A percentile compares a stretch with the other conserved stretches of the same genome.
Conservation (phyloP, 1,140 invertebrate genomes). For the Euwallacea similis region DNA sequence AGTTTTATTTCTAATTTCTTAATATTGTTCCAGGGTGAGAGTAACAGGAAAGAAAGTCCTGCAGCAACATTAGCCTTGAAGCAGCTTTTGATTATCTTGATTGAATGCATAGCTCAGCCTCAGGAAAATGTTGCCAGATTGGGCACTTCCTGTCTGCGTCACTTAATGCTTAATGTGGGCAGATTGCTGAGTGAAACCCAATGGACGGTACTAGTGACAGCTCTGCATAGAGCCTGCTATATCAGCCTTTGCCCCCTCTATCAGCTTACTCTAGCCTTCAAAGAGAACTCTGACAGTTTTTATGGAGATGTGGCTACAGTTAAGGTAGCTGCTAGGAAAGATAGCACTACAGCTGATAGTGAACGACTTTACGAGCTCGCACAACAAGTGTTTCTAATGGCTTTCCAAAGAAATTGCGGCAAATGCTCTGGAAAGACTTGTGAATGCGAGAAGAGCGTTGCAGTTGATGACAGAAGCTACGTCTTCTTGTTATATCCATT, state of each 20-base stretch:
- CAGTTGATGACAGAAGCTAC: conserved; percentile 79
- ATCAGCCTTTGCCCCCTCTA: conserved; percentile 81
- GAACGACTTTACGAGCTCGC: conserved; percentile 81
- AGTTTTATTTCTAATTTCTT: not conserved
- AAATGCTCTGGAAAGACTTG: conserved; percentile 47
- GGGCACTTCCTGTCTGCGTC: conserved; percentile 90
- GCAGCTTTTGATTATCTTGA: conserved; percentile 82
- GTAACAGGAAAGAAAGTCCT: conserved; percentile 56
- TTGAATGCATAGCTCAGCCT: conserved; percentile 88
- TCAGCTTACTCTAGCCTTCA: conserved; percentile 84
- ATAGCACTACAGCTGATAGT: conserved; percentile 79
- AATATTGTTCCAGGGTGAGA: conserved; percentile 17
- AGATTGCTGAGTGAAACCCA: conserved; percentile 75
- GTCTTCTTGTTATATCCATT: conserved; percentile 87
- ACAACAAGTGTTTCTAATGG: conserved; percentile 73
- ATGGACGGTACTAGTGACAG: conserved; percentile 81
- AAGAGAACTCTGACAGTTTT: conserved; percentile 87
- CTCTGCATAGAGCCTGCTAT: conserved; percentile 77
- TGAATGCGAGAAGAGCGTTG: conserved; percentile 51
- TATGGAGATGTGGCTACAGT: conserved; percentile 91
- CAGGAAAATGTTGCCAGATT: conserved; percentile 84
- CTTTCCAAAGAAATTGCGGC: conserved; percentile 56
- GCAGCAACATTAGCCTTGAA: conserved; percentile 80
- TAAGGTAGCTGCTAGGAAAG: conserved; percentile 86
- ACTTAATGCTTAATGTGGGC: conserved; percentile 82